A percentile compares a stretch with the other conserved stretches of the same genome.
phyloP scores from a whole-genome alignment of 2,797 vertebrate species.

The Hemibagrus guttatus region DNA sequence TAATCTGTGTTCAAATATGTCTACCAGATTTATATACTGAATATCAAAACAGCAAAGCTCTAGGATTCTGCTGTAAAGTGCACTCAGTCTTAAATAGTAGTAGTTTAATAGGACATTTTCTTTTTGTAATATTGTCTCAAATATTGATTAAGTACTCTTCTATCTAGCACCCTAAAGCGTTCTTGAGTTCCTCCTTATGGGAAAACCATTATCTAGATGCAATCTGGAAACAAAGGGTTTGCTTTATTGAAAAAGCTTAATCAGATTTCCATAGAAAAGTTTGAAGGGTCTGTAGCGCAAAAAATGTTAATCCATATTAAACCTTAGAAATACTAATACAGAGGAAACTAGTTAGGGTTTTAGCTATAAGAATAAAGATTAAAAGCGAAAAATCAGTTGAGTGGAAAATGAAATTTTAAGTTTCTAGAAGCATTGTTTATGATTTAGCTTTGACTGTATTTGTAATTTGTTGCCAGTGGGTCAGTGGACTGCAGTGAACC shows the following conservation, averaged over 20 bases:
- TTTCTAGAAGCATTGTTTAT: not conserved
- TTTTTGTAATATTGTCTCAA: not conserved
- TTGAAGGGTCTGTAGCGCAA: not conserved
- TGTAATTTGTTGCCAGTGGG: not conserved
- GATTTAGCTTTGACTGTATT: not conserved
- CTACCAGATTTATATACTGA: not conserved
- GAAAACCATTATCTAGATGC: not conserved
- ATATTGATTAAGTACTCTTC: not conserved
- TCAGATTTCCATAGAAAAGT: not conserved
- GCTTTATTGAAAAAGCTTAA: not conserved
- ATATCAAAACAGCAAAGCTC: not conserved
- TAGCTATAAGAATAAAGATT: not conserved
- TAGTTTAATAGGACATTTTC: not conserved
- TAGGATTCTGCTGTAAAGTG: not conserved
- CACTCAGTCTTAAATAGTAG: not conserved
- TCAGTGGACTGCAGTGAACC: not conserved
- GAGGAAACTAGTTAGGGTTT: not conserved
- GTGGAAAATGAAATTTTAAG: not conserved
- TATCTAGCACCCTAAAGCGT: not conserved
- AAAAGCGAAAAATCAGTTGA: not conserved
- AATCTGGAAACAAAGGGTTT: not conserved
- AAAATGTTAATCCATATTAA: not conserved
- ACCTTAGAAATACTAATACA: not conserved
- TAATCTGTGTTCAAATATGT: not conserved
- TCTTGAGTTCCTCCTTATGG: not conserved